Conservation (phyloP, 2,888 invertebrate species). For the Rhaphigaster nebulosa region DNA sequence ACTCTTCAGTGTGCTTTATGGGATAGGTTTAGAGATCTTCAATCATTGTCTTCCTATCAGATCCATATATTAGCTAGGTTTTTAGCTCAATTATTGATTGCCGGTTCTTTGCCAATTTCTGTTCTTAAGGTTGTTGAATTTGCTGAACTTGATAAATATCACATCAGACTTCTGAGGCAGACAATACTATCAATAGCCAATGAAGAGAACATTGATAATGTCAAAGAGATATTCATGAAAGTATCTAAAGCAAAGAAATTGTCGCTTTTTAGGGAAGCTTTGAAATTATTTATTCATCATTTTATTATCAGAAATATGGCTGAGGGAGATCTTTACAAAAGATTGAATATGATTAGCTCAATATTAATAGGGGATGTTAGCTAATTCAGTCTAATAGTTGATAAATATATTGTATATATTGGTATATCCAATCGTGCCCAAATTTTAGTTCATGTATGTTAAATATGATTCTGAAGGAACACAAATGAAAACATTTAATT, state of each 20-base stretch:
- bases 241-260: conserved; percentile 82
- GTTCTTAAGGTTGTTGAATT: conserved; percentile 92
- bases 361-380: neutral
- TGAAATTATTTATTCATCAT: conserved; percentile 88
- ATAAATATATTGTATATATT: too few relatives aligned
- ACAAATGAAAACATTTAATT: too few relatives aligned
- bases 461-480: too few relatives aligned
- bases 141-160: conserved; percentile 84
- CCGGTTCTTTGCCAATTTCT: conserved; percentile 83
- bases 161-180: conserved; percentile 84
- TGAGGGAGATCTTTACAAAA: conserved; percentile 68
- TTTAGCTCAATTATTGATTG: conserved; percentile 82
- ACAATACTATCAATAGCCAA: conserved; percentile 82
- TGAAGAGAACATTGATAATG: conserved; percentile 74
- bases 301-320: conserved; percentile 76
- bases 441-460: too few relatives aligned
- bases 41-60: conserved; percentile 75
- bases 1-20: conserved; percentile 89
- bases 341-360: conserved; percentile 21
- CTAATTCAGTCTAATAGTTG: neutral
- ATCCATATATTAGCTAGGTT: conserved; percentile 84
- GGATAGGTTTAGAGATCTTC: conserved; percentile 90
- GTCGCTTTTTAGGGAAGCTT: conserved; percentile 84
- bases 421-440: too few relatives aligned
- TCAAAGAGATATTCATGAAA: conserved; percentile 79